These are phyloP conservation scores for Drosophila demipolita DNA, from an alignment of 2,888 invertebrate genomes.

Conservation along the genomic window DNA sequence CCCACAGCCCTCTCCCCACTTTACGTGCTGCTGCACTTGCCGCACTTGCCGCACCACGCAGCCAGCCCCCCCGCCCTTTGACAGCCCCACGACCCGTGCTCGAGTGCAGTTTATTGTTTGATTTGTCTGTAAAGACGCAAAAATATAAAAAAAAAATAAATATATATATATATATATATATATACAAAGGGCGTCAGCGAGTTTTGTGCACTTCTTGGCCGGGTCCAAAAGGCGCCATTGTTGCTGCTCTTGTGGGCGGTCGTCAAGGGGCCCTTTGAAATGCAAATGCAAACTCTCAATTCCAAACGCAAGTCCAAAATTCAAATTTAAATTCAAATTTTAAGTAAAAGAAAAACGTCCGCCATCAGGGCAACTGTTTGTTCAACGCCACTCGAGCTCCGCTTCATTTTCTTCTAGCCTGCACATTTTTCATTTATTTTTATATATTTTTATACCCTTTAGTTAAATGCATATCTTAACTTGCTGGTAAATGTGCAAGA, in stretches of 20 bases:
- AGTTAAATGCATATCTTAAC: neutral
- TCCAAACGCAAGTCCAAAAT: slow-evolving; percentile 51
- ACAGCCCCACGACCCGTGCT: slow-evolving; percentile 50
- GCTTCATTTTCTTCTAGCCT: slow-evolving; percentile 3
- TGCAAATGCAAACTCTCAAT: slow-evolving; percentile 52
- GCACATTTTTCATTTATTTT: neutral
- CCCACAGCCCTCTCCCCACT: neutral
- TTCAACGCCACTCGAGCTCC: slow-evolving; percentile 42
- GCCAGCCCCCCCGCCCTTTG: neutral
- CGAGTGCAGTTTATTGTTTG: slow-evolving; percentile 81
- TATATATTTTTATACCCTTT: neutral
- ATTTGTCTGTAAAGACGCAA: slow-evolving; percentile 38
- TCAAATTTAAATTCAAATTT: slow-evolving; percentile 44
- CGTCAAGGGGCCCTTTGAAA: slow-evolving; percentile 64
- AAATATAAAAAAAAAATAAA: slow-evolving; percentile 3
- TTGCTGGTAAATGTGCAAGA: neutral
- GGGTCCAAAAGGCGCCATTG: slow-evolving; percentile 43
- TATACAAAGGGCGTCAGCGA: slow-evolving; percentile 34
- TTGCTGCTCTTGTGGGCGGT: slow-evolving; percentile 60
- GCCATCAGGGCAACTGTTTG: slow-evolving; percentile 64
- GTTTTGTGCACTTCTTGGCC: slow-evolving; percentile 53
- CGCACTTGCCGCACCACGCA: slow-evolving; percentile 22
- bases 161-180: no score
- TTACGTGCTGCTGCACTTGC: slow-evolving; percentile 12
- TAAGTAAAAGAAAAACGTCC: slow-evolving; percentile 45